Conservation (phyloP, 2,113 vertebrate species). For the Asarcornis scutulata region DNA sequence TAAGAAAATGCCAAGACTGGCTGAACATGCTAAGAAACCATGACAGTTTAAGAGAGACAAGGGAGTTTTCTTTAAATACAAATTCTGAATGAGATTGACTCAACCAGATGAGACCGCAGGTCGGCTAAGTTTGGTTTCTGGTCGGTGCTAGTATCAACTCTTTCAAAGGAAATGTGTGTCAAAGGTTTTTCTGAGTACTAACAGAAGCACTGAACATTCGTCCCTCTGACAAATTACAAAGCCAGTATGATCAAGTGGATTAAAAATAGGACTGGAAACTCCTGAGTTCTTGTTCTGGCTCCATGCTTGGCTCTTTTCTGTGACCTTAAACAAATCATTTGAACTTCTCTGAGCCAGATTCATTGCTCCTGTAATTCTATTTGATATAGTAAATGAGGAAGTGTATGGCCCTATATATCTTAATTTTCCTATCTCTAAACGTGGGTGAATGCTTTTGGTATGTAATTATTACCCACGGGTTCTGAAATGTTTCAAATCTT, state of each 20-base stretch:
- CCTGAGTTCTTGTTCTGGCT: constrained; percentile 7
- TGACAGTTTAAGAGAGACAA: not conserved
- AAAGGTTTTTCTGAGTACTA: constrained; percentile 5
- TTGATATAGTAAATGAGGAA: constrained; percentile 42
- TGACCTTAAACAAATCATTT: constrained; percentile 47
- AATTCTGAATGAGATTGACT: too few species aligned
- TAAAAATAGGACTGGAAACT: constrained; percentile 28
- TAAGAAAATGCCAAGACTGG: not conserved
- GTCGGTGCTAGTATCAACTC: not conserved
- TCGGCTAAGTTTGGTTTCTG: not conserved
- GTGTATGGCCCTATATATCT: constrained; percentile 29
- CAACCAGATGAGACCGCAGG: rapidly evolving
- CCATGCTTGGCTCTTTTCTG: not conserved
- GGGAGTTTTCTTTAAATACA: not conserved
- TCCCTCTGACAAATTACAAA: not conserved
- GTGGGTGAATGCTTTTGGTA: not conserved
- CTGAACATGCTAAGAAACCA: not conserved
- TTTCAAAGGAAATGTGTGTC: not conserved
- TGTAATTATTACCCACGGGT: constrained; percentile 47
- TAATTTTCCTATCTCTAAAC: constrained; percentile 45
- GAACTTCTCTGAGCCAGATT: constrained; percentile 21
- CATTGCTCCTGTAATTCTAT: constrained; percentile 31
- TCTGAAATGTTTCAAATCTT: constrained; percentile 44
- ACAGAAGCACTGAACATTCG: not conserved
- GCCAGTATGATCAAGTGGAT: not conserved